Conservation (phyloP, 2,888 invertebrate genomes). For the Drosophila dives region DNA sequence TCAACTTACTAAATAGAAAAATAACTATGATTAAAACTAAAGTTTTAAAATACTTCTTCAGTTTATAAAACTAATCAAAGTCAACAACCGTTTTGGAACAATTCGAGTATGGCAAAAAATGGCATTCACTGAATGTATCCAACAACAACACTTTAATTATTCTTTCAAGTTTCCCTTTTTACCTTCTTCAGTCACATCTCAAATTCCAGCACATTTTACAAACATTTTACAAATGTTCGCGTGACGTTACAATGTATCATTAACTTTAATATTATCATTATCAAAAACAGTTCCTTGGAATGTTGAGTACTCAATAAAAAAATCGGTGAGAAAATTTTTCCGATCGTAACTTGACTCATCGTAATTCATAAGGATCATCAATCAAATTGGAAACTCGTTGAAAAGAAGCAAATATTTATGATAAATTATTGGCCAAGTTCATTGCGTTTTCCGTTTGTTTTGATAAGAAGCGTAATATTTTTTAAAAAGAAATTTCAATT, state of each 20-base stretch:
- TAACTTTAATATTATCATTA: conserved; percentile 83
- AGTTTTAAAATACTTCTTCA: neutral
- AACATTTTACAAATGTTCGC: conserved; percentile 51
- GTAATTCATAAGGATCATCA: conserved; percentile 63
- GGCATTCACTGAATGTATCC: conserved; percentile 18
- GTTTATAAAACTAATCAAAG: neutral
- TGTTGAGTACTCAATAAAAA: conserved; percentile 39
- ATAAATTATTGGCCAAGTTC: conserved; percentile 60
- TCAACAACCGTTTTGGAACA: conserved; percentile 1
- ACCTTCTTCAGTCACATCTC: conserved; percentile 31
- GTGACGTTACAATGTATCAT: conserved; percentile 66
- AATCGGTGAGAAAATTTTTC: conserved; percentile 64
- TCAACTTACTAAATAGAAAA: neutral
- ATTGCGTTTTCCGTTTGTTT: conserved; percentile 25
- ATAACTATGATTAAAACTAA: neutral
- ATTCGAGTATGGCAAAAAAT: conserved; percentile 57
- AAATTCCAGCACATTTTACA: conserved; percentile 36
- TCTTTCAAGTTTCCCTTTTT: conserved; percentile 50
- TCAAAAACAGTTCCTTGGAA: conserved; percentile 8
- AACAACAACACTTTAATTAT: conserved; percentile 41
- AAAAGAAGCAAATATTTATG: conserved; percentile 62
- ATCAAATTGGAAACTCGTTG: conserved; percentile 63
- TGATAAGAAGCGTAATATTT: conserved; percentile 51
- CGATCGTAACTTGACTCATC: conserved; percentile 57
- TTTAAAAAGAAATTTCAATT: conserved; percentile 12